Evolutionary conservation across 1,140 invertebrate species (phyloP).

Genomic region (Holotrichia oblita): DNA sequence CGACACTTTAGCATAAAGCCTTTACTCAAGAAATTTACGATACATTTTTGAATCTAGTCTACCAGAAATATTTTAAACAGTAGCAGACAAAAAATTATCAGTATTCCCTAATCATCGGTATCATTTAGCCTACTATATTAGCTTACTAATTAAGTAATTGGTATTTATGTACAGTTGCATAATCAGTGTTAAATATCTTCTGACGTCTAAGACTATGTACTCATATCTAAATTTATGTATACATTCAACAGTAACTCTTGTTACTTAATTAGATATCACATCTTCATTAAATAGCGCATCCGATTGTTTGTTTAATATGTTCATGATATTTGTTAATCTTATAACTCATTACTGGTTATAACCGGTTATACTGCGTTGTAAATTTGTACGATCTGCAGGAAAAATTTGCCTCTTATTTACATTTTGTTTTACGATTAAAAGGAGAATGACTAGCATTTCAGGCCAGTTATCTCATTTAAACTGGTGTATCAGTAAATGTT

Average conservation of each 20-base stretch:
- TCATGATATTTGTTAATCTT: neutral
- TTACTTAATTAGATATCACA: constrained; percentile 6
- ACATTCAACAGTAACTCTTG: neutral
- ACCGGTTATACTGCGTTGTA: constrained; percentile 4
- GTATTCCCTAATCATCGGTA: too few species aligned
- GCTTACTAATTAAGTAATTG: too few species aligned
- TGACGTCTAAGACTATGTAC: neutral
- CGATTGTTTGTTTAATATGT: constrained; percentile 7
- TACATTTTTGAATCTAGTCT: too few species aligned
- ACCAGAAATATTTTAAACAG: too few species aligned
- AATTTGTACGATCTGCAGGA: neutral
- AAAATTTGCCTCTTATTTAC: constrained; percentile 1
- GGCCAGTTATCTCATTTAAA: neutral
- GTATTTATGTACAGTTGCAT: neutral
- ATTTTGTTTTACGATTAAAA: neutral
- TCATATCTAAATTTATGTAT: constrained; percentile 11
- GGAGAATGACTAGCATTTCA: neutral
- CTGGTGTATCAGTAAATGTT: neutral
- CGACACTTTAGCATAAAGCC: too few species aligned
- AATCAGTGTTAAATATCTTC: neutral
- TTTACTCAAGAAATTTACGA: too few species aligned
- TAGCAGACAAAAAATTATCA: too few species aligned
- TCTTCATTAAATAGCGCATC: neutral
- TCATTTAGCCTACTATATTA: too few species aligned
- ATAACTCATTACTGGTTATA: neutral